Evolutionary conservation across 2,888 invertebrate species (phyloP), one percentile per base, ranked within the genome.

Genomic region (Drosophila paramelanica): DNA sequence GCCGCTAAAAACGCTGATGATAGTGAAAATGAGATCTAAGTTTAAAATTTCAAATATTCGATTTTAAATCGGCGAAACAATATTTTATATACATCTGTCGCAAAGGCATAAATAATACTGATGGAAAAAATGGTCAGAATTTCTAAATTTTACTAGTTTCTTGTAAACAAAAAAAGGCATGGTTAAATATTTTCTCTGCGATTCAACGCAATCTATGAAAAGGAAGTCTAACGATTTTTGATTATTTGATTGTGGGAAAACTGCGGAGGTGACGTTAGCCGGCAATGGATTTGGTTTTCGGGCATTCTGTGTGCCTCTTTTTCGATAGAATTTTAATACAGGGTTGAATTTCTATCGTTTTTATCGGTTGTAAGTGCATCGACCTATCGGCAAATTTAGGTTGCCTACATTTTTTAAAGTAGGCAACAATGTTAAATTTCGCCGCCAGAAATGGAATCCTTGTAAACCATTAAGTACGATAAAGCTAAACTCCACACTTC

Each of bases 1-100:
- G 96, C 98, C 11, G 91, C 92, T 5, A 92, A 92, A 56, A 89
- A 94, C 73, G 94, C 94, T 78, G 95, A 95, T 79, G 94, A 95
- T 65, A 95, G 95, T 52, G 94, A 94, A 79, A 94, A 94, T 61
- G 95, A 93, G 70, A 91, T 91, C 56, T 91, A 90, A 89, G 38
- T 60, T 57, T 27, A 52, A 61, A 69, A 60, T 57, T 47, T 41
- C 43, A 43, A 42, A 59, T 62, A 50, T 53, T 67, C 62, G 77
- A 62, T 75, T 75, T 14, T 46, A 77, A 75, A 76, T 76, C 76
- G 38, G 45, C 39, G 42, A 49, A 69, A 53, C 49, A 58, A 55
- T 60, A 51, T 13, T 50, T 53, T 64, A 69, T 64, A 61, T 71
- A 36, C 5, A 36, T 31, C 58, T 64, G 46, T 49, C 50, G 41